These are phyloP conservation scores for Enteromius radiatus DNA, from an alignment of 2,797 vertebrate genomes.

Conservation along the genomic window DNA sequence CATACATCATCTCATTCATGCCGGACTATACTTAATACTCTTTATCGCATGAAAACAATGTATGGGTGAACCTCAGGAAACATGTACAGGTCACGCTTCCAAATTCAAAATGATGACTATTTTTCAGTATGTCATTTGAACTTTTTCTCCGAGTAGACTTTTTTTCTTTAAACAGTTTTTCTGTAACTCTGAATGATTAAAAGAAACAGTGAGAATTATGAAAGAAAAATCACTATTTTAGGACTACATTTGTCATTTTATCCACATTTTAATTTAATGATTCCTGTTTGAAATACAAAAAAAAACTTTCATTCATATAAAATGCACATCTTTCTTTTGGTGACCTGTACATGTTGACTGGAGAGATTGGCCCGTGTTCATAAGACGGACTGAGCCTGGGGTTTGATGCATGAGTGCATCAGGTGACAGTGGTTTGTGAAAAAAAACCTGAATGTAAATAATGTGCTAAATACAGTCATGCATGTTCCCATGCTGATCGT, in stretches of 20 bases:
- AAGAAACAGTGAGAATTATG: background rate
- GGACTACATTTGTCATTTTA: background rate
- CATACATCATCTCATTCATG: constrained; percentile 48
- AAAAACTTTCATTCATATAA: background rate
- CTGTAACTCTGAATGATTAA: background rate
- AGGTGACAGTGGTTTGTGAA: constrained; percentile 8
- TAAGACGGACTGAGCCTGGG: background rate
- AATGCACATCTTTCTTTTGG: background rate
- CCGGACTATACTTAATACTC: constrained; percentile 2
- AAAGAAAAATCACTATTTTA: background rate
- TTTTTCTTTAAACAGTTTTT: background rate
- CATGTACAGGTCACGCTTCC: constrained; percentile 5
- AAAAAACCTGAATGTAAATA: constrained; percentile 54
- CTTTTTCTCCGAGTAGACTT: background rate
- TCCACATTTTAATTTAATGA: background rate
- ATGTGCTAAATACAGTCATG: constrained; percentile 16
- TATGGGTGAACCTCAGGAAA: constrained; percentile 6
- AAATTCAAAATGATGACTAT: background rate
- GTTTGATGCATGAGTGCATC: constrained; percentile 4
- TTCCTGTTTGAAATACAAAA: background rate
- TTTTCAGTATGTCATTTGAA: background rate
- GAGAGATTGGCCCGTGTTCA: background rate
- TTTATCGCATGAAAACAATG: constrained; percentile 20
- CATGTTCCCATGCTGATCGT: constrained; percentile 46
- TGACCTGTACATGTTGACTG: background rate